phyloP scores from a whole-genome alignment of 2,888 invertebrate species.

The Rhamnusium bicolor region DNA sequence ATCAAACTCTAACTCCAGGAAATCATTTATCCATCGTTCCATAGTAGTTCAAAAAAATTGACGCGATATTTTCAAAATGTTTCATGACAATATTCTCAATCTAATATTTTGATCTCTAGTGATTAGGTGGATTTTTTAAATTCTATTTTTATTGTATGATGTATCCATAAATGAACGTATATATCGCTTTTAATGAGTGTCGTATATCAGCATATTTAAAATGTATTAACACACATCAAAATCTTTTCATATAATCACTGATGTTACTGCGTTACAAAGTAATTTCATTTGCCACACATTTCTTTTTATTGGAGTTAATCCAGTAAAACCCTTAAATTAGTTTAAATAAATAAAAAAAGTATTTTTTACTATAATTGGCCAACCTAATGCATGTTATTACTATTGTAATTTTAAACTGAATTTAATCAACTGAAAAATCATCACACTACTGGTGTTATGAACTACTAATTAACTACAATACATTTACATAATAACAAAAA shows the following conservation, averaged over 20 bases:
- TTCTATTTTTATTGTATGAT: no score
- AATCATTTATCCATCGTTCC: no score
- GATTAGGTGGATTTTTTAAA: no score
- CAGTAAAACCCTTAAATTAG: neutral
- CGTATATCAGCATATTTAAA: no score
- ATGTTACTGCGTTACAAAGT: neutral
- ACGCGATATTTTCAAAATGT: no score
- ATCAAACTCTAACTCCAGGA: no score
- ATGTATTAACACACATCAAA: no score
- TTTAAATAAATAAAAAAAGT: neutral
- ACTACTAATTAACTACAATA: constrained; percentile 2
- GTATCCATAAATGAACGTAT: no score
- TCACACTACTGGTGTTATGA: constrained; percentile 11
- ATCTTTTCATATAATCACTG: neutral
- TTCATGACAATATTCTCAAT: no score
- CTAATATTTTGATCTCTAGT: no score
- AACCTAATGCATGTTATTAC: neutral
- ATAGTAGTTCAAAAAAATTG: no score
- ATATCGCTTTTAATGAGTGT: no score
- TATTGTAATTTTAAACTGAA: neutral
- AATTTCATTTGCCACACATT: neutral
- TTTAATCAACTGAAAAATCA: neutral
- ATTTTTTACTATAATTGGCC: neutral
- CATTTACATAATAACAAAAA: neutral
- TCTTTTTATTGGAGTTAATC: neutral